Conservation (phyloP, 2,797 vertebrate species). For the Brachyalestes nurse region DNA sequence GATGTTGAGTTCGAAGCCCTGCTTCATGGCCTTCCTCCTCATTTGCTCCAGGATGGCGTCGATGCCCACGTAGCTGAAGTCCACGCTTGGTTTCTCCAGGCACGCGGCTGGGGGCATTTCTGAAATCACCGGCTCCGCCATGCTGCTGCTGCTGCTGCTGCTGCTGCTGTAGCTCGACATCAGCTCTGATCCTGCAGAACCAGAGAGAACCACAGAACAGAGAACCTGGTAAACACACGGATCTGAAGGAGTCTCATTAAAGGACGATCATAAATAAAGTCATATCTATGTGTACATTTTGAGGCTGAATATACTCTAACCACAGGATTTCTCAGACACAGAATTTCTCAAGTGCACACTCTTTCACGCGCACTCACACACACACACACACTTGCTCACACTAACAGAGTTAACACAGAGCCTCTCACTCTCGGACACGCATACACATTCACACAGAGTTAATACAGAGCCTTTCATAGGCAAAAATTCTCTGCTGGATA, state of each 20-base stretch:
- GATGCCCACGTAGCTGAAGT: slow-evolving; percentile 96
- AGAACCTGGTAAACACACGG: neutral
- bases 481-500: too few relatives aligned
- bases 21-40: slow-evolving; percentile 98
- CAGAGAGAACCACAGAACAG: slow-evolving; percentile 9
- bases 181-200: slow-evolving; percentile 72
- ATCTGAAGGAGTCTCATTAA: neutral
- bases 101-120: slow-evolving; percentile 66
- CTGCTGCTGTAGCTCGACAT: slow-evolving; percentile 74
- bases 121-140: slow-evolving; percentile 82
- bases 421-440: too few relatives aligned
- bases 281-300: too few relatives aligned
- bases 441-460: too few relatives aligned
- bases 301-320: too few relatives aligned
- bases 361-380: too few relatives aligned
- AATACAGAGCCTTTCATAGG: too few relatives aligned
- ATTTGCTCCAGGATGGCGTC: slow-evolving; percentile 98
- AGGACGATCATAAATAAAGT: too few relatives aligned
- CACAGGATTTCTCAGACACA: too few relatives aligned
- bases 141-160: slow-evolving; percentile 78
- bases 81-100: slow-evolving; percentile 80
- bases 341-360: too few relatives aligned
- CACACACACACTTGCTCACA: too few relatives aligned
- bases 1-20: slow-evolving; percentile 97
- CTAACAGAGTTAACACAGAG: too few relatives aligned